Base-by-base conservation (phyloP, 2,888 invertebrate genomes). In the Drosophila setosimentum region DNA sequence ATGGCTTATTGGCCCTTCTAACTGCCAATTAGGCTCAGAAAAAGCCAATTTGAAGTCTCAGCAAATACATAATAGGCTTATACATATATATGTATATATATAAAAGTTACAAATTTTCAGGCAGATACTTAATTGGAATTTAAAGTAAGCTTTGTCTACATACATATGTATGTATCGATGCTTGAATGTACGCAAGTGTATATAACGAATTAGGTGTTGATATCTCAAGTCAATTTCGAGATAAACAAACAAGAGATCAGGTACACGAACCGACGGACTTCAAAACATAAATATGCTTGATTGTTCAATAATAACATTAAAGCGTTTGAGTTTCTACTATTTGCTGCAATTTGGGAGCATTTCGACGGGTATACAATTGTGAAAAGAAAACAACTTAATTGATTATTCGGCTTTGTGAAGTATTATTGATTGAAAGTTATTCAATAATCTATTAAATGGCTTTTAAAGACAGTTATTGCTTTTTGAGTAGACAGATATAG, bases 391-490 rank as follows among this genome's bases (percentile, higher is more conserved):
- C 64, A 64, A 67, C 40, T 64, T 63, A 57, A 66, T 35, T 77
- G 21, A n/a, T 32, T 42, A 11, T 10, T 45, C 49, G 54, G 54
- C 55, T 55, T 32, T 54, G 54, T 62, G 33, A 29, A 35, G 16
- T 48, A 24, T 58, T 42, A 32, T 60, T 65, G 61, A 78, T 65
- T 72, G 73, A 77, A 63, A 61, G 57, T 30, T 32, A 50, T 55
- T 68, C 33, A 33, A 65, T 60, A 60, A 63, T 75, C 55, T 37
- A 55, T 54, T 63, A 68, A 59, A 71, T 60, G 37, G 30, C 45
- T 60, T 71, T 53, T 63, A 11, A 50, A 65, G 59, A 78, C 49
- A 65, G 13, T 63, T 79, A 78, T 72, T 68, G 75, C 29, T 18
- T 49, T 55, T 75, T 75, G 61, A 60, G 59, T 32, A 32, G 67